Percentiles rank a stretch among this genome's conserved stretches.
phyloP scores from a whole-genome alignment of 2,113 vertebrate genomes.

The Greenwoodochromis staneri region DNA sequence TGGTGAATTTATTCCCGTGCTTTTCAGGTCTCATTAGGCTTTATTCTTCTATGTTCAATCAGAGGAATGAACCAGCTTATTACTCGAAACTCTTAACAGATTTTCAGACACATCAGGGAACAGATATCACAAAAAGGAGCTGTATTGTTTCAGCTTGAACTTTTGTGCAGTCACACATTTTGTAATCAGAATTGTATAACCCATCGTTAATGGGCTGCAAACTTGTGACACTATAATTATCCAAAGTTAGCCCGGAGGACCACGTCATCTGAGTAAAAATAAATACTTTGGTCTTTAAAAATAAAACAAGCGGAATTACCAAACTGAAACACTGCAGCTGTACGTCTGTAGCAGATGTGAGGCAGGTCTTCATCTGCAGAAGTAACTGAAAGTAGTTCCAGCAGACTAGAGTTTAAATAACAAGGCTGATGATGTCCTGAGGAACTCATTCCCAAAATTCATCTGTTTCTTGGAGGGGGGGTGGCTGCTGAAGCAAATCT shows the following conservation, averaged over 20 bases:
- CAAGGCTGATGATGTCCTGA: neutral
- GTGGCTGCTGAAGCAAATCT: neutral
- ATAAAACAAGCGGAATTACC: fast-evolving
- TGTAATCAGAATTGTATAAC: neutral
- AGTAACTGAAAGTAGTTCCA: neutral
- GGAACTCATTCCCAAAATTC: neutral
- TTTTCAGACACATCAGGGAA: neutral
- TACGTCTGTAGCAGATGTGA: neutral
- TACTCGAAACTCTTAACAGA: neutral
- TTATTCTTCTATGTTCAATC: neutral
- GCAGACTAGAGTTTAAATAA: neutral
- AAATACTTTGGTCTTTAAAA: neutral
- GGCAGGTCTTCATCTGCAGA: neutral
- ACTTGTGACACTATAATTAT: neutral
- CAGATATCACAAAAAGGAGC: neutral
- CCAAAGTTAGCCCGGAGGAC: neutral
- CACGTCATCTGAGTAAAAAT: neutral
- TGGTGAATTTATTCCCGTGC: neutral
- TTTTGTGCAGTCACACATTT: neutral
- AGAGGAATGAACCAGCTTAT: neutral
- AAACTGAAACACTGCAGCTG: neutral
- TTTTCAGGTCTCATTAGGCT: neutral
- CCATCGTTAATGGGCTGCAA: neutral
- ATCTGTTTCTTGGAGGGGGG: neutral
- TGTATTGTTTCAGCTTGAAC: neutral